These are phyloP conservation scores for Erythrocebus patas DNA, from an alignment of 2,113 vertebrate genomes.

Conservation along the genomic window DNA sequence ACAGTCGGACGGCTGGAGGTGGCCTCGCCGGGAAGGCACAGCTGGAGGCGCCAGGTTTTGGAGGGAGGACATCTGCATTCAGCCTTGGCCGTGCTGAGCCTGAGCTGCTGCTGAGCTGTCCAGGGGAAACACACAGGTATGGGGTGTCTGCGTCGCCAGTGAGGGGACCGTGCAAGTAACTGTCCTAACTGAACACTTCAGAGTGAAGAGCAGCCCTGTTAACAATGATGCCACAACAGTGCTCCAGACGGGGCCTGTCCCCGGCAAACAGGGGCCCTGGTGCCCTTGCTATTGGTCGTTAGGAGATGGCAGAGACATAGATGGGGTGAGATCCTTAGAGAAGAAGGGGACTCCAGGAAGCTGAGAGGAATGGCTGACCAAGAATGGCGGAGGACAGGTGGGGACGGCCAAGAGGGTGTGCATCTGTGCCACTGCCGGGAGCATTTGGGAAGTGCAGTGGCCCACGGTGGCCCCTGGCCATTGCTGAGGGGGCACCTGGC, in stretches of 20 bases:
- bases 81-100: neutral
- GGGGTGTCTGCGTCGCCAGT: rapidly evolving
- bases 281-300: rapidly evolving
- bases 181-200: neutral
- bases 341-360: neutral
- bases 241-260: rapidly evolving
- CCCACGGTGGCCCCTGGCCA: neutral
- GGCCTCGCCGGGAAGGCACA: neutral
- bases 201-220: neutral
- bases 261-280: rapidly evolving
- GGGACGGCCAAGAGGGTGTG: neutral
- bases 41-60: neutral
- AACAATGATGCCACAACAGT: neutral
- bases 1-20: neutral
- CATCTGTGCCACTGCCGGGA: rapidly evolving
- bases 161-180: rapidly evolving
- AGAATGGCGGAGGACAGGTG: too few relatives aligned
- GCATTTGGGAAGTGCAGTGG: neutral
- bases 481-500: neutral
- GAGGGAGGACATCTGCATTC: neutral
- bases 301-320: neutral
- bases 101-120: neutral
- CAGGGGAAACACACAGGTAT: rapidly evolving
- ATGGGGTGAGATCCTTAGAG: rapidly evolving
- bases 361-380: too few relatives aligned